A percentile compares a stretch with the other conserved stretches of the same genome.
Conservation (phyloP, 2,888 invertebrate species). For the Cantharis lateralis region DNA sequence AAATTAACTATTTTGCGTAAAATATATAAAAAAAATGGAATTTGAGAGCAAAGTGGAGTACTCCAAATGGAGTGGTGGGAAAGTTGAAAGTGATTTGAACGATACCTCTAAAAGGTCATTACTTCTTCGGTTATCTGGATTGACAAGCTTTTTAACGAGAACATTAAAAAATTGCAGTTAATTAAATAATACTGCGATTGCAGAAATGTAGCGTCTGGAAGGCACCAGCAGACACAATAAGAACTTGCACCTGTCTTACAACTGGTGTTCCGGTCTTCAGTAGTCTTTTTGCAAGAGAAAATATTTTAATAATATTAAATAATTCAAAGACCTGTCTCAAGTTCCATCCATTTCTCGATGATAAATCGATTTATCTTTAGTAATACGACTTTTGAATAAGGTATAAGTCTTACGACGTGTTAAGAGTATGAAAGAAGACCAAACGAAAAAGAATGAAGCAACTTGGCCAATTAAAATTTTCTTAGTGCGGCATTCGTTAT, state of each 20-base stretch:
- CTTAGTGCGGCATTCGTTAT: slow-evolving; percentile 52
- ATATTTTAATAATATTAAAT: slow-evolving; percentile 56
- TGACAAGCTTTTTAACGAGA: slow-evolving; percentile 49
- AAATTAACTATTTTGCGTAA: background rate
- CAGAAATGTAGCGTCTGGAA: slow-evolving; percentile 50
- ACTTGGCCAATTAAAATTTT: slow-evolving; percentile 57
- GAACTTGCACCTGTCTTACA: slow-evolving; percentile 44
- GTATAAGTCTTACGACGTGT: slow-evolving; percentile 27
- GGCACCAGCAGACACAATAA: slow-evolving; percentile 46
- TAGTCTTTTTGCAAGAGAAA: slow-evolving; percentile 43
- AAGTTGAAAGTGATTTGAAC: slow-evolving; percentile 46
- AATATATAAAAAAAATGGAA: background rate
- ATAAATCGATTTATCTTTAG: slow-evolving; percentile 47
- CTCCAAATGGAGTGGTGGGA: slow-evolving; percentile 41
- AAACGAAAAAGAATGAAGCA: slow-evolving; percentile 52
- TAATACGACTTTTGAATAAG: slow-evolving; percentile 43
- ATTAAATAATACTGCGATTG: slow-evolving; percentile 54
- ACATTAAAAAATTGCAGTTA: slow-evolving; percentile 51
- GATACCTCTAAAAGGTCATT: slow-evolving; percentile 45
- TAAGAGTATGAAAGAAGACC: slow-evolving; percentile 36
- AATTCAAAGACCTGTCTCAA: slow-evolving; percentile 46
- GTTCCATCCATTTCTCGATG: slow-evolving; percentile 50
- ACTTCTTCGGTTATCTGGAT: slow-evolving; percentile 49
- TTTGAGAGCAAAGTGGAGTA: background rate
- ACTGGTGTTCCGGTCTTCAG: slow-evolving; percentile 49